Percentiles rank a stretch among this genome's conserved stretches.
Conservation (phyloP, 2,797 vertebrate genomes). For the Premnoplex brunnescens region DNA sequence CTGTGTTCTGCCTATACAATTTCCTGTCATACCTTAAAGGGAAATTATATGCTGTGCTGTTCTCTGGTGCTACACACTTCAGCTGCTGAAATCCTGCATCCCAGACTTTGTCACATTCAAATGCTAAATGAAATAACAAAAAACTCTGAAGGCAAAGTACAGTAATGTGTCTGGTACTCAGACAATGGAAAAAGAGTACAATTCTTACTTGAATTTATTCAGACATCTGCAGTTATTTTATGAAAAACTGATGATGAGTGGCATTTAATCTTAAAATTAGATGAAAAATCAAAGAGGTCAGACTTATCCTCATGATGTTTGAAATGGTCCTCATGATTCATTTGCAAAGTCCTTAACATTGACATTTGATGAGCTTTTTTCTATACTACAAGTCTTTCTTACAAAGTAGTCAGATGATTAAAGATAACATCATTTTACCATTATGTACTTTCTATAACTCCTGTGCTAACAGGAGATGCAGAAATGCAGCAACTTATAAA, state of each 20-base stretch:
- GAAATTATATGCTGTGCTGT: background rate
- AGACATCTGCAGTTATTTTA: background rate
- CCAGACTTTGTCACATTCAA: background rate
- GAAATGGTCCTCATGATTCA: background rate
- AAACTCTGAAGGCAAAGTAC: background rate
- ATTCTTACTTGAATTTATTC: background rate
- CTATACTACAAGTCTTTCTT: background rate
- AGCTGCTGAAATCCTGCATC: background rate
- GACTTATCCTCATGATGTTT: background rate
- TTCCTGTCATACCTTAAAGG: background rate
- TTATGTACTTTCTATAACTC: background rate
- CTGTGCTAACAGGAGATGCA: background rate
- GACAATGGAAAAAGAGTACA: background rate
- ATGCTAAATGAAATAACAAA: background rate
- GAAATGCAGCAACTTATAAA: background rate
- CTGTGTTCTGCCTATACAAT: background rate
- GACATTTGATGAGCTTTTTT: background rate
- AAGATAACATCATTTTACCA: background rate
- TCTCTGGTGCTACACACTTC: background rate
- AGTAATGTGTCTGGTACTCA: background rate
- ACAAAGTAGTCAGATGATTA: background rate
- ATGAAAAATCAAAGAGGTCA: background rate
- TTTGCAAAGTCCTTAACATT: background rate
- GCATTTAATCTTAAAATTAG: background rate
- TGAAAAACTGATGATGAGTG: background rate